phyloP scores from a whole-genome alignment of 2,113 vertebrate genomes.

The Morone saxatilis region DNA sequence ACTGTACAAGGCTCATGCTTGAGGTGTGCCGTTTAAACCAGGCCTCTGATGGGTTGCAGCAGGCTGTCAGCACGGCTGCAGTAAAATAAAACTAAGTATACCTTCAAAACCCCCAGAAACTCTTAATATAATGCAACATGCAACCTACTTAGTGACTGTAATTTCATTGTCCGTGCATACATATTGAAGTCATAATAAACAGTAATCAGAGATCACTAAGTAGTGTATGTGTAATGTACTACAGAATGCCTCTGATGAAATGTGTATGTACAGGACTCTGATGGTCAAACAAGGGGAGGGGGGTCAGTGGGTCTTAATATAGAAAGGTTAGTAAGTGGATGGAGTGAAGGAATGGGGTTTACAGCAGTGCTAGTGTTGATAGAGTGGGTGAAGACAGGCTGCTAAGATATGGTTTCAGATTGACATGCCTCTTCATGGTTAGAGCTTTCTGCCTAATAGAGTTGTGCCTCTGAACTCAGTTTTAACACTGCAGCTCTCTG shows the following conservation, averaged over 20 bases:
- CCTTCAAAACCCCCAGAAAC: not conserved
- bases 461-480: slow-evolving; percentile 2
- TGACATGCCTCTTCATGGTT: slow-evolving; percentile 39
- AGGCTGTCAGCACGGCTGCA: slow-evolving; percentile 1
- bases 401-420: slow-evolving; percentile 64
- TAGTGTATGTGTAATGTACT: slow-evolving; percentile 53
- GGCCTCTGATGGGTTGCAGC: not conserved
- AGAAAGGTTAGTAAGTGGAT: slow-evolving; percentile 70
- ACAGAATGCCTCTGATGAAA: slow-evolving; percentile 58
- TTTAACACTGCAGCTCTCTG: not conserved
- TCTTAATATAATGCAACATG: not conserved
- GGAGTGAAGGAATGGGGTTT: slow-evolving; percentile 54
- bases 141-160: not conserved
- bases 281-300: slow-evolving; percentile 25
- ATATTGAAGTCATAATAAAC: slow-evolving; percentile 33
- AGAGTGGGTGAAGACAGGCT: slow-evolving; percentile 73
- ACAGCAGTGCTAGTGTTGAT: slow-evolving; percentile 69
- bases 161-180: not conserved
- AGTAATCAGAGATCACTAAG: slow-evolving; percentile 43
- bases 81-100: slow-evolving; percentile 5
- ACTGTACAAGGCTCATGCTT: not conserved
- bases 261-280: slow-evolving; percentile 36
- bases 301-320: slow-evolving; percentile 58
- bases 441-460: slow-evolving; percentile 23
- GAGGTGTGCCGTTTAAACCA: not conserved